A percentile compares a stretch with the other conserved stretches of the same genome.
phyloP scores from a whole-genome alignment of 2,888 invertebrate species.

The Drosophila mercatorum region DNA sequence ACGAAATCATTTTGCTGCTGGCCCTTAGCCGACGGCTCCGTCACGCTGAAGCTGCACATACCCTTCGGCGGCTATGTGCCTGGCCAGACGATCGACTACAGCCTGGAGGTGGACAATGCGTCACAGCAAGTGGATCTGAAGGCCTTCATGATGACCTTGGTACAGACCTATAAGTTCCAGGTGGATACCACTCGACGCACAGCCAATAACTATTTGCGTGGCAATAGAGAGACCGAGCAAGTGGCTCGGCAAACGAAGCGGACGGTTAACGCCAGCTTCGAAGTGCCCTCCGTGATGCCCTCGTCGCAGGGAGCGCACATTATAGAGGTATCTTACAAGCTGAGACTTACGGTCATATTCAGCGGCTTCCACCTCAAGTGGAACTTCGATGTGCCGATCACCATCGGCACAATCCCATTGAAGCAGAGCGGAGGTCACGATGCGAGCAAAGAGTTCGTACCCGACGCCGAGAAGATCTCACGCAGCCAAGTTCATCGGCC shows the following conservation, averaged over 20 bases:
- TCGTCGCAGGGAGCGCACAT: background rate
- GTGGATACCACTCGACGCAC: background rate
- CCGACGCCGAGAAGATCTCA: background rate
- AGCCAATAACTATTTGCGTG: background rate
- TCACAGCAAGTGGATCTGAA: background rate
- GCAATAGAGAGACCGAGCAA: background rate
- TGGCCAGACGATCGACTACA: background rate
- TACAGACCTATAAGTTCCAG: background rate
- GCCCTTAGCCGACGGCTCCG: background rate
- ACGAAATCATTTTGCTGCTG: background rate
- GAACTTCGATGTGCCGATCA: constrained; percentile 5
- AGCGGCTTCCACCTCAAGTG: background rate
- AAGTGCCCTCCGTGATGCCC: background rate
- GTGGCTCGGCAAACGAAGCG: background rate
- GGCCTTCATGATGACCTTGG: background rate
- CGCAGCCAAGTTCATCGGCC: background rate
- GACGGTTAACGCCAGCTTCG: background rate
- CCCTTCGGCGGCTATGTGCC: constrained; percentile 6
- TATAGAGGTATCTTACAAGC: background rate
- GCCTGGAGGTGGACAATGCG: background rate
- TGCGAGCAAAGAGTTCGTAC: background rate
- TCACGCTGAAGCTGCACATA: background rate
- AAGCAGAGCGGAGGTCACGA: background rate
- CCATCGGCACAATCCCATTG: constrained; percentile 2
- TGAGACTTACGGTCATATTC: background rate